Base-by-base conservation (phyloP, 2,797 vertebrate species). In the Pampus argenteus region DNA sequence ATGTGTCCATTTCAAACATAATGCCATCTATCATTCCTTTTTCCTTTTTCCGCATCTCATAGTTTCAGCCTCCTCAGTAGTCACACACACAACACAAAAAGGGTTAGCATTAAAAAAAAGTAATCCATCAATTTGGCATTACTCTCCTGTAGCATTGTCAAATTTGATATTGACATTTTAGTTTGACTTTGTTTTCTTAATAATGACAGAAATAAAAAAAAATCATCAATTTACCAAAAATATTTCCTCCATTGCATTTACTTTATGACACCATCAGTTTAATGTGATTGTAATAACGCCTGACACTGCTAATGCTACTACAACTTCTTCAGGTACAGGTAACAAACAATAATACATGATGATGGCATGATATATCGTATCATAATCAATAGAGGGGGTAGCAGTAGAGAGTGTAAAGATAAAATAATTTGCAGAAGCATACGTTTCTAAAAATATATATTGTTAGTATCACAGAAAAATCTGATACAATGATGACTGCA, bases 401-500 rank as follows among this genome's bases (percentile, higher is more conserved):
- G 23, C 14, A 47, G n/a, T n/a, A n/a, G n/a, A n/a, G n/a, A n/a
- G n/a, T n/a, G n/a, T n/a, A n/a, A n/a, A n/a, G n/a, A n/a, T n/a
- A n/a, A n/a, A n/a, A n/a, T n/a, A 14, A 71, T 75, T 48, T 74
- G 44, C 75, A 58, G 20, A 62, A 38, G n/a, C 48, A 60, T 50
- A 45, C 13, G 17, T 55, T 66, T 74, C 78, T 76, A 68, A 70
- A 79, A 67, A 68, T 57, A 64, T 57, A 64, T 14, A 66, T 15
- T 20, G 9, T 45, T 62, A n/a, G n/a, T 61, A 67, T 54, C 9
- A 29, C 3, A 9, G 67, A 29, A 62, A 71, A 75, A 79, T 71
- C 36, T 50, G 71, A 84, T 69, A 68, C 52, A 70, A 58, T 14
- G 28, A 58, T 14, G 28, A 18, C 58, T 56, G 51, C 31, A 58